These are phyloP conservation scores for Amblyjoppa proteus DNA, from an alignment of 2,888 invertebrate species.

Conservation along the genomic window DNA sequence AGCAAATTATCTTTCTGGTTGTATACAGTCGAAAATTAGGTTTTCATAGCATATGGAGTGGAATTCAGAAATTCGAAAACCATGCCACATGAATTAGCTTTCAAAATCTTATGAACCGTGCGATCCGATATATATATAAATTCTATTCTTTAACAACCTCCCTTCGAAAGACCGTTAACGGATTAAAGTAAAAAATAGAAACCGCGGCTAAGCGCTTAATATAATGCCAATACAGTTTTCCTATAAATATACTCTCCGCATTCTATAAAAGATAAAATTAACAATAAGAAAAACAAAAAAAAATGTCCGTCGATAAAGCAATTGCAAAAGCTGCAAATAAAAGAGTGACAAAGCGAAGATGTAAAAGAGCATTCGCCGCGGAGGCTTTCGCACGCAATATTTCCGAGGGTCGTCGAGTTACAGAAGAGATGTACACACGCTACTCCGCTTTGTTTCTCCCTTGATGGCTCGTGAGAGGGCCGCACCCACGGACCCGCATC, in stretches of 20 bases:
- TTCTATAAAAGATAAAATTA: background rate
- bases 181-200: background rate
- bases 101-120: too few relatives aligned
- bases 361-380: slow-evolving; percentile 11
- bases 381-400: slow-evolving; percentile 13
- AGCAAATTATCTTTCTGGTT: too few relatives aligned
- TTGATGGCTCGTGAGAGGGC: slow-evolving; percentile 1
- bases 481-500: slow-evolving; percentile 18
- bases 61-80: too few relatives aligned
- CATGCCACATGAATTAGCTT: too few relatives aligned
- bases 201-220: background rate
- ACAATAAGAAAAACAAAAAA: background rate
- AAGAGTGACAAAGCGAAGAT: background rate
- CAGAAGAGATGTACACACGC: background rate
- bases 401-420: background rate
- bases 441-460: slow-evolving; percentile 35
- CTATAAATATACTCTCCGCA: background rate
- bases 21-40: background rate
- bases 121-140: background rate
- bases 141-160: background rate
- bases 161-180: background rate
- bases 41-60: background rate
- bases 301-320: background rate
- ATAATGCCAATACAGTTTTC: background rate
- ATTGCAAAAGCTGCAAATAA: background rate